These are phyloP conservation scores for Coecobrya sp. DNA, from an alignment of 2,888 invertebrate species.

Conservation along the genomic window DNA sequence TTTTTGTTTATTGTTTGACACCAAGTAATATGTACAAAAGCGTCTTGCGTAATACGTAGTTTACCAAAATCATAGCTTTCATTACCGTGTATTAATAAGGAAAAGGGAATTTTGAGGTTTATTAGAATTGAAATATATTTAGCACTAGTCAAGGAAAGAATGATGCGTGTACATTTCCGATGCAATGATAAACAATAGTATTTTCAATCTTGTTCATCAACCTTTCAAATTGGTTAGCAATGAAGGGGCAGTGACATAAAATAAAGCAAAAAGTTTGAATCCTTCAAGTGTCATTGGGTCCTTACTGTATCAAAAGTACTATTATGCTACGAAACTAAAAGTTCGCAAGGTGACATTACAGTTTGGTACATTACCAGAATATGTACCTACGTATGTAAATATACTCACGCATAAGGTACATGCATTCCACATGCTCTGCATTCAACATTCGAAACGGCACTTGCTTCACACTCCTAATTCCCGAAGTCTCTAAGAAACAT, in stretches of 20 bases:
- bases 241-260: slow-evolving; percentile 47
- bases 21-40: too few relatives aligned
- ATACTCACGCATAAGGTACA: too few relatives aligned
- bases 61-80: too few relatives aligned
- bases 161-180: too few relatives aligned
- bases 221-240: slow-evolving; percentile 23
- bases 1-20: too few relatives aligned
- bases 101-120: too few relatives aligned
- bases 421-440: background rate
- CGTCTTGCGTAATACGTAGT: too few relatives aligned
- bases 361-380: background rate
- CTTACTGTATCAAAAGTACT: slow-evolving; percentile 50
- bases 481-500: background rate
- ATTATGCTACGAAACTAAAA: background rate
- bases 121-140: too few relatives aligned
- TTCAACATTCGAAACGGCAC: background rate
- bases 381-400: too few relatives aligned
- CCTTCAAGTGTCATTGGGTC: slow-evolving; percentile 20
- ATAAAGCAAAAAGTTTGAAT: background rate
- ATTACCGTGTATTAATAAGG: too few relatives aligned
- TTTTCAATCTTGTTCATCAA: slow-evolving; percentile 21
- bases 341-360: background rate
- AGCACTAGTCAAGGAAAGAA: slow-evolving; percentile 40
- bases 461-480: background rate
- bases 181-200: slow-evolving; percentile 9